Base-by-base conservation (phyloP, 92 coral and sea anemone genomes). In the Bergia sp. region DNA sequence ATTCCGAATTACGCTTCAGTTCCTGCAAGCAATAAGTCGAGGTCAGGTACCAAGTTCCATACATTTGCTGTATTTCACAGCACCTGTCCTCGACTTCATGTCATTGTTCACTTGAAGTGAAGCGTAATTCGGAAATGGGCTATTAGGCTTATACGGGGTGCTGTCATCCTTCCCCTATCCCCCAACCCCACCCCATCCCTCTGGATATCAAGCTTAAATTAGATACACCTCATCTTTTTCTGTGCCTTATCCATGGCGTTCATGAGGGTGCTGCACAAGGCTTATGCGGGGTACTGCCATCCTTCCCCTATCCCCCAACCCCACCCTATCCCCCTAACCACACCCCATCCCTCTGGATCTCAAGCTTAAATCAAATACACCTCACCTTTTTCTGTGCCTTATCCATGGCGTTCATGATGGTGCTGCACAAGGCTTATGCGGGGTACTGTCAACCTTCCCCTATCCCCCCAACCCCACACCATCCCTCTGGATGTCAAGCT, bases 181-280 rank as follows among this genome's bases (percentile, higher is more conserved):
- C 58, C 2, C 58, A 50, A 13, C 18, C 16, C 98, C 98, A 53
- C 92, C 92, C 85, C 57, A n/a, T n/a, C n/a, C n/a, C n/a, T n/a
- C n/a, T n/a, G n/a, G n/a, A n/a, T n/a, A n/a, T n/a, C n/a, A n/a
- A n/a, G 6, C 50, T 77, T 36, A 20, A 45, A 13, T 29, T 44
- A 7, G 38, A 15, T 29, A 41, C 37, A 12, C 11, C 76, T 82
- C 85, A 96, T 97, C 85, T 93, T 86, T 67, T 93, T 49, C 65
- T 96, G 98, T 5, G 96, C 97, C 21, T 89, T 91, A 87, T 96
- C 93, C 66, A 96, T 93, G 37, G 97, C 98, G 75, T 96, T 91
- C 18, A 91, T 90, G 80, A 93, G 49, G 42, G 91, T 79, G 86
- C 57, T 89, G 1, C 71, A 13, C 43, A 73, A 47, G 58, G 16